These are phyloP conservation scores for Drepana arcuata DNA, from an alignment of 1,140 invertebrate genomes.

Conservation along the genomic window DNA sequence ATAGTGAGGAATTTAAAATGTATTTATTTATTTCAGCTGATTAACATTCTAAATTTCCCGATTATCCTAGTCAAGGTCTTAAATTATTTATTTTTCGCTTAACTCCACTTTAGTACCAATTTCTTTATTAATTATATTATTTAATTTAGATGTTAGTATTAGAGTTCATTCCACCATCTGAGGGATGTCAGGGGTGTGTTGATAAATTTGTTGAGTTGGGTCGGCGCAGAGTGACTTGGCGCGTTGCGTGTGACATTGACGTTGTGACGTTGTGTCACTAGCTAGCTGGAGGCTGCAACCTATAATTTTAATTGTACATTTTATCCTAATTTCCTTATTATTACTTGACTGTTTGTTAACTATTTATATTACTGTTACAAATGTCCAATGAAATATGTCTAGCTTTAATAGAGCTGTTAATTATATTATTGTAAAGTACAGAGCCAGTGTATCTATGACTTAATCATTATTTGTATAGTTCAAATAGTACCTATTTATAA, in stretches of 20 bases:
- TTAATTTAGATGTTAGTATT: conserved; percentile 52
- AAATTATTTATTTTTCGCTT: conserved; percentile 56
- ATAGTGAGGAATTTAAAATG: conserved; percentile 61
- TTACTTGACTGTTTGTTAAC: conserved; percentile 64
- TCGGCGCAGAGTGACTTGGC: too few species aligned
- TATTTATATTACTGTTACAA: conserved; percentile 66
- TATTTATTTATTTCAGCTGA: conserved; percentile 57
- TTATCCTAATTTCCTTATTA: conserved; percentile 54
- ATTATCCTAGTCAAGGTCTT: conserved; percentile 65
- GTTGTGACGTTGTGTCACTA: too few species aligned
- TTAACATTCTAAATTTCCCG: conserved; percentile 60
- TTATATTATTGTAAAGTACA: conserved; percentile 65
- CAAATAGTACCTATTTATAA: conserved; percentile 63
- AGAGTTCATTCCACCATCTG: conserved; percentile 50
- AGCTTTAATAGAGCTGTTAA: conserved; percentile 66
- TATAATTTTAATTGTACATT: conserved; percentile 47
- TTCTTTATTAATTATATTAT: conserved; percentile 44
- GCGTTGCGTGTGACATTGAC: too few species aligned
- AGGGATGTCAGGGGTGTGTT: conserved; percentile 28
- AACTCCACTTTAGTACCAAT: conserved; percentile 47
- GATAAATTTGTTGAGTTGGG: conserved; percentile 53
- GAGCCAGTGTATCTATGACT: conserved; percentile 67
- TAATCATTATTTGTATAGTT: conserved; percentile 70
- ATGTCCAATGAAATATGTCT: conserved; percentile 54
- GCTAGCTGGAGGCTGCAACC: conserved; percentile 19